Percentiles rank a stretch among this genome's conserved stretches.
Evolutionary conservation across 2,888 invertebrate species (phyloP).

Genomic region (Prenolepis imparis): DNA sequence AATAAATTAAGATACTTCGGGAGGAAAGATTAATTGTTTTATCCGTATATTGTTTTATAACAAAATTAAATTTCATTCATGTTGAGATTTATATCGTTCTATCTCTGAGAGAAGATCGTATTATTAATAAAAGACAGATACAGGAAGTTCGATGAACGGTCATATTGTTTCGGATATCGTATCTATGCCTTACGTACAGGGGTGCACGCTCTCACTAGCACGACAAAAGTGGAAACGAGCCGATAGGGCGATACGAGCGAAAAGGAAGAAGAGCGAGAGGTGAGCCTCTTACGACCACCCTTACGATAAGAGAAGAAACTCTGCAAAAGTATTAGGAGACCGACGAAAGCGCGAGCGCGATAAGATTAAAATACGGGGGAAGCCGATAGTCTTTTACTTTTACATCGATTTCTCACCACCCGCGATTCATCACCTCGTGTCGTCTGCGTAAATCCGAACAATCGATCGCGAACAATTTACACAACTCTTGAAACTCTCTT

Average conservation of each 20-base stretch:
- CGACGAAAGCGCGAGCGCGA: conserved; percentile 72
- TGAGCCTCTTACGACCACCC: conserved; percentile 48
- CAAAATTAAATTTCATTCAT: background rate
- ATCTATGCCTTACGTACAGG: conserved; percentile 61
- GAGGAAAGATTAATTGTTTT: background rate
- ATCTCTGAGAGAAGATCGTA: conserved; percentile 20
- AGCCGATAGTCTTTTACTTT: conserved; percentile 59
- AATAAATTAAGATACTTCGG: background rate
- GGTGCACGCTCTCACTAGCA: conserved; percentile 52
- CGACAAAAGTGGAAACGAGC: conserved; percentile 73
- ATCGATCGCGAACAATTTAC: conserved; percentile 66
- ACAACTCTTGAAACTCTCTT: background rate
- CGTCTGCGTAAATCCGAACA: conserved; percentile 61
- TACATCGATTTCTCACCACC: conserved; percentile 41
- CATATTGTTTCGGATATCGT: conserved; percentile 67
- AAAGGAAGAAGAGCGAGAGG: conserved; percentile 55
- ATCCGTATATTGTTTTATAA: too few relatives aligned
- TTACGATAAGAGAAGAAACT: conserved; percentile 73
- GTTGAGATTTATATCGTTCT: background rate
- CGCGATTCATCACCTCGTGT: conserved; percentile 57
- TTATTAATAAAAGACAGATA: conserved; percentile 53
- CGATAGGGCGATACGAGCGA: conserved; percentile 63
- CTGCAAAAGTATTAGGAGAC: conserved; percentile 71
- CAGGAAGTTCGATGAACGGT: conserved; percentile 52
- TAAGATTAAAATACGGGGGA: conserved; percentile 72